Base-by-base conservation (phyloP, 2,797 vertebrate species). In the Sciurus vulgaris region DNA sequence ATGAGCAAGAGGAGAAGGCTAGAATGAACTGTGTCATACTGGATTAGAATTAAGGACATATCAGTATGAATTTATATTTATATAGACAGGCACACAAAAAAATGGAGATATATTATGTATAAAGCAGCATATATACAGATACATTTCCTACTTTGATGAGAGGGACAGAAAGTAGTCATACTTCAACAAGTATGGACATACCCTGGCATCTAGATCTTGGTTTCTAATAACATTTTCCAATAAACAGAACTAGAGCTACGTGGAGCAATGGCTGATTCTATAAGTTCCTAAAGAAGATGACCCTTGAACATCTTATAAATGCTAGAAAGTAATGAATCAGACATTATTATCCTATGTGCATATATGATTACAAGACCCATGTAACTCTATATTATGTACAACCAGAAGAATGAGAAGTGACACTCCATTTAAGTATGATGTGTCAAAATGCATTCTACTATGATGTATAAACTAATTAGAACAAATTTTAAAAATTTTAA, bases 181-280 rank as follows among this genome's bases (percentile, higher is more conserved):
- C 0, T 49, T 35, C 7, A 77, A 24, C 18, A 91, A 95, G 10
- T 91, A 33, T 26, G 67, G 89, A 20, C 49, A 96, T 18, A 77
- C 2, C 2, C 28, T 30, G 33, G 47, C 12, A 85, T 56, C 47
- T 10, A 69, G 18, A 86, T 70, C 41, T 85, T 81, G 59, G 81
- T 76, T 92, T 94, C 51, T 47, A 86, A 63, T 41, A 82, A 13
- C 13, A 65, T 67, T 93, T 91, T 79, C 44, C 54, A 93, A 30
- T 61, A 86, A 69, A 89, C 49, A 10, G 10, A 93, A 85, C 9
- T 47, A 73, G 47, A 24, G 28, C 12, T 67, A 9, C n/a, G 89
- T 59, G 61, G 22, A 96, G 18, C 15, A 89, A 86, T 87, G 63
- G 54, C 38, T 90, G 33, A 72, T 61, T 86, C 17, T 81, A 51